Base-by-base conservation (phyloP, 1,140 invertebrate species). In the Odontomachus brunneus region DNA sequence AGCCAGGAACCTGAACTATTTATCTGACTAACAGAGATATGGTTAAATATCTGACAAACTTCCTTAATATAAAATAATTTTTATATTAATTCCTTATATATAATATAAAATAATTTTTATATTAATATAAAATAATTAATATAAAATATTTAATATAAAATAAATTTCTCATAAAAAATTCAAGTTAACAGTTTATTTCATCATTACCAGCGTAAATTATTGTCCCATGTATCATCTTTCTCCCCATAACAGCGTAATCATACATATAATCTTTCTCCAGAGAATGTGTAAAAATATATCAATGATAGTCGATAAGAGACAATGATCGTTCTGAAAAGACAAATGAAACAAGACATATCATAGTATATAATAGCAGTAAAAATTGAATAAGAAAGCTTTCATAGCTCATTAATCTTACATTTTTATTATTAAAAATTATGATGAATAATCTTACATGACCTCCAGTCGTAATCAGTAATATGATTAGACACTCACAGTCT, bases 231-330 rank as follows among this genome's bases (percentile, higher is more conserved):
- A n/a, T n/a, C 2, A 78, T 66, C 24, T 55, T 78, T 5, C 49
- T 22, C 38, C 29, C 73, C 38, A 33, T 1, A 15, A 75, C 7
- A 65, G 60, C 73, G 26, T 75, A 75, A 15, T 75, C 57, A 4
- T 53, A 60, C 73, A 75, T 53, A 51, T 53, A 51, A 75, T 75
- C 60, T 22, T 51, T 17, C 4, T 63, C 73, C 26, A 65, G 3
- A 5, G 60, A 53, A 75, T 75, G 73, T 24, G 38, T 63, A 9
- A 75, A 75, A 53, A 75, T 19, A 1, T 26, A 44, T 26, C 73
- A 66, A 12, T 66, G 62, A 67, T 76, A 76, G 24, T 76, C 44
- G 26, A 75, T 65, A 11, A 75, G 59, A 29, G 44, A 65, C 9
- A 75, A 19, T 11, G 51, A 26, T 33, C 26, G 44, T 65, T 33